phyloP scores from a whole-genome alignment of 1,140 invertebrate genomes.

The Drosophila sulfurigaster region DNA sequence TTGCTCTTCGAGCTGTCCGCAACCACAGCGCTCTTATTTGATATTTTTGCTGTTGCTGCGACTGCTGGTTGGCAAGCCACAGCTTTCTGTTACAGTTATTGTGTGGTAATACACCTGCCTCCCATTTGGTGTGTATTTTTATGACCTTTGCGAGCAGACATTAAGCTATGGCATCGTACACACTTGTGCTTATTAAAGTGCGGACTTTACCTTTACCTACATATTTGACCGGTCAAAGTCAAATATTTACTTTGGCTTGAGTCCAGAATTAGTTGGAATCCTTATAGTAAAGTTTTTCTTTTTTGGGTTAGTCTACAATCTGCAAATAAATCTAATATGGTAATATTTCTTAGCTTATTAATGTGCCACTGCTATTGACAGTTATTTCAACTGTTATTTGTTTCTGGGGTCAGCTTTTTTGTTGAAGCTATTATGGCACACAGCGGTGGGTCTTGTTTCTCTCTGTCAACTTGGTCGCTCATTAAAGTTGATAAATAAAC shows the following conservation, averaged over 20 bases:
- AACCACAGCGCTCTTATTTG: too few species aligned
- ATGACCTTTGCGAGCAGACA: constrained; percentile 16
- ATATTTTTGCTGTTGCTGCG: not conserved
- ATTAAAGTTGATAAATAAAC: not conserved
- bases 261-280: not conserved
- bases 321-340: constrained; percentile 1
- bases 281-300: not conserved
- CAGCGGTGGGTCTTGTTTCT: not conserved
- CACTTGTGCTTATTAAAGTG: constrained; percentile 23
- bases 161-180: constrained; percentile 12
- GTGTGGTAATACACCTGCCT: not conserved
- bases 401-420: not conserved
- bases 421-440: too few species aligned
- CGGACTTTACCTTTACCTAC: not conserved
- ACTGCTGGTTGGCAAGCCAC: not conserved
- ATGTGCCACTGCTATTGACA: constrained; percentile 27
- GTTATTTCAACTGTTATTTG: constrained; percentile 6
- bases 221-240: constrained; percentile 31
- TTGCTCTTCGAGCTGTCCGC: too few species aligned
- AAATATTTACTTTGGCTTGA: constrained; percentile 25
- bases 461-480: not conserved
- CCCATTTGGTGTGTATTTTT: constrained; percentile 14
- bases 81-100: constrained; percentile 3
- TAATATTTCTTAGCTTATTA: not conserved
- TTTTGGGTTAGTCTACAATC: constrained; percentile 9